Conservation (phyloP, 1,140 invertebrate genomes). For the Camponotus vicinus region DNA sequence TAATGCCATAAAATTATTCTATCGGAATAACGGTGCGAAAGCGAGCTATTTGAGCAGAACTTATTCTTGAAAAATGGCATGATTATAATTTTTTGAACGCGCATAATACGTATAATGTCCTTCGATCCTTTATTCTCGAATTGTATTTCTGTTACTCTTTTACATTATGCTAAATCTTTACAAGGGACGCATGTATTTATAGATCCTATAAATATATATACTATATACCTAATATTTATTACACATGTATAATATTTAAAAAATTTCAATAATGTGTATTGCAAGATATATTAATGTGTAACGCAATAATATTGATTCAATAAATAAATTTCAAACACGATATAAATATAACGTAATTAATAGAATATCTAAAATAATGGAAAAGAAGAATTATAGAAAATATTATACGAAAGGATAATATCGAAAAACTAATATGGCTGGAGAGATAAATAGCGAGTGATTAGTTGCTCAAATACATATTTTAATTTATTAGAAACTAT, state of each 20-base stretch:
- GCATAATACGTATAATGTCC: not conserved
- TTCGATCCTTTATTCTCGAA: not conserved
- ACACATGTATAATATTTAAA: conserved; percentile 3
- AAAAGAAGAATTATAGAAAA: not conserved
- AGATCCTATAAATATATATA: not conserved
- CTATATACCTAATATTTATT: not conserved
- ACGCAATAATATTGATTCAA: conserved; percentile 8
- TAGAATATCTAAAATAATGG: not conserved
- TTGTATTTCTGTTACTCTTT: not conserved
- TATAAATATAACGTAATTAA: not conserved
- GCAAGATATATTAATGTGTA: not conserved
- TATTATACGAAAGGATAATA: not conserved
- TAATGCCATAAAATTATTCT: conserved; percentile 42
- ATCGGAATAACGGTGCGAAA: conserved; percentile 26
- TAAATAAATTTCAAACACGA: not conserved
- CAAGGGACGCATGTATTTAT: not conserved
- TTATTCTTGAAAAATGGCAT: conserved; percentile 23
- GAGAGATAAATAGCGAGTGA: not conserved
- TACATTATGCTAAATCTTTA: not conserved
- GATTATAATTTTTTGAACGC: not conserved
- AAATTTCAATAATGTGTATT: not conserved
- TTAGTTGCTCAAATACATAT: not conserved
- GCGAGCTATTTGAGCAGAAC: conserved; percentile 12
- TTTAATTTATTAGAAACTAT: conserved; percentile 34
- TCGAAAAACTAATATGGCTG: not conserved